Evolutionary conservation across 2,888 invertebrate genomes (phyloP), one percentile per base, ranked within the genome.

Genomic region (Rhaphigaster nebulosa): DNA sequence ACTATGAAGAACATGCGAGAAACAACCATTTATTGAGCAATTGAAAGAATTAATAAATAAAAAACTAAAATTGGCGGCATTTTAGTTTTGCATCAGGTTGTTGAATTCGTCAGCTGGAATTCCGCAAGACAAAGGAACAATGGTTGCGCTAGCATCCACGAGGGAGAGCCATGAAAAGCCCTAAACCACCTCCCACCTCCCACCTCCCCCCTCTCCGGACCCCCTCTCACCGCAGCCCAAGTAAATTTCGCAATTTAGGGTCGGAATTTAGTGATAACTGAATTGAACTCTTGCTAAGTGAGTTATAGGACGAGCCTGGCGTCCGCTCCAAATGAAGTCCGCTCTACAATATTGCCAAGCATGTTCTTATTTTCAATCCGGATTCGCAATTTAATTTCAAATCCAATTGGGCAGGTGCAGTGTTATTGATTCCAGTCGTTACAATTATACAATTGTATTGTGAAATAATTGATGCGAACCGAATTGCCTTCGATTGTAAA

Each of bases 211-310:
- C 29, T 18, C n/a, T 56, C 1, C 26, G 12, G 0, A 0, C 12
- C n/a, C 15, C 29, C 65, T 5, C 13, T 1, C 10, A 50, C 45
- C 45, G 5, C n/a, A n/a, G 20, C 26, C n/a, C 38, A 20, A 84
- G 84, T 84, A 84, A 84, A 84, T 84, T 84, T 84, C 84, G 84
- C 38, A 84, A 84, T 84, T 84, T 50, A 41, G 26, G 84, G 84
- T 45, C 18, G 15, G n/a, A 84, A 84, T 84, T 84, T 84, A 84
- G 84, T 50, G 84, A 84, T 84, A 84, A 84, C 84, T 84, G 45
- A 50, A 50, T 84, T 84, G 84, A 50, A n/a, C 45, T 18, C 26
- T 1, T 26, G 13, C 26, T 84, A 84, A 84, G n/a, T n/a, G 45
- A 84, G 84, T 84, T 84, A 84, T 84, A n/a, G 45, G 2, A 0